Evolutionary conservation across 1,140 invertebrate genomes (phyloP).

Genomic region (Drosophila jambulina): DNA sequence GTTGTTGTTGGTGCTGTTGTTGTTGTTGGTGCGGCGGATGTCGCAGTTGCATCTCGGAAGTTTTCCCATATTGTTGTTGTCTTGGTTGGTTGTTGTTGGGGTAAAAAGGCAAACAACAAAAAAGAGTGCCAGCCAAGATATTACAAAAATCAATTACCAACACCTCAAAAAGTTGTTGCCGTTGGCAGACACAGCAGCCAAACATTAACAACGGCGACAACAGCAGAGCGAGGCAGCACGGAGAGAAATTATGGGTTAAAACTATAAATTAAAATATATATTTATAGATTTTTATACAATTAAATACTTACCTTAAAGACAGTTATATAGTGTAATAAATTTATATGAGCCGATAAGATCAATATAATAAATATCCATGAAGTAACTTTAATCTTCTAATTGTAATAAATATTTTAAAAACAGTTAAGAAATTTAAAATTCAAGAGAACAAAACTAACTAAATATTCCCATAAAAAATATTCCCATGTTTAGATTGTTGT

Average conservation of each 20-base stretch:
- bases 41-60: conserved; percentile 81
- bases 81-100: conserved; percentile 34
- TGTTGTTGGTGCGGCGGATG: conserved; percentile 61
- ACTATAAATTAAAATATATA: too few relatives aligned
- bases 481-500: too few relatives aligned
- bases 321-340: too few relatives aligned
- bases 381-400: too few relatives aligned
- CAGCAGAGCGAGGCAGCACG: conserved; percentile 28
- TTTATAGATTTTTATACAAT: neutral
- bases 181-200: conserved; percentile 59
- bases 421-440: too few relatives aligned
- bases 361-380: neutral
- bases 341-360: too few relatives aligned
- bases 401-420: too few relatives aligned
- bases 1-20: conserved; percentile 29
- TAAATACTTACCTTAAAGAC: too few relatives aligned
- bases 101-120: conserved; percentile 73
- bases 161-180: conserved; percentile 79
- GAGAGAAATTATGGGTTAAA: conserved; percentile 9
- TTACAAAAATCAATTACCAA: conserved; percentile 84
- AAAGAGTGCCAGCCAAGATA: conserved; percentile 76
- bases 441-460: too few relatives aligned
- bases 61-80: conserved; percentile 55
- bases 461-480: too few relatives aligned
- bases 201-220: conserved; percentile 69